Conservation (phyloP, 2,113 vertebrate genomes). For the Hystrix cristata region DNA sequence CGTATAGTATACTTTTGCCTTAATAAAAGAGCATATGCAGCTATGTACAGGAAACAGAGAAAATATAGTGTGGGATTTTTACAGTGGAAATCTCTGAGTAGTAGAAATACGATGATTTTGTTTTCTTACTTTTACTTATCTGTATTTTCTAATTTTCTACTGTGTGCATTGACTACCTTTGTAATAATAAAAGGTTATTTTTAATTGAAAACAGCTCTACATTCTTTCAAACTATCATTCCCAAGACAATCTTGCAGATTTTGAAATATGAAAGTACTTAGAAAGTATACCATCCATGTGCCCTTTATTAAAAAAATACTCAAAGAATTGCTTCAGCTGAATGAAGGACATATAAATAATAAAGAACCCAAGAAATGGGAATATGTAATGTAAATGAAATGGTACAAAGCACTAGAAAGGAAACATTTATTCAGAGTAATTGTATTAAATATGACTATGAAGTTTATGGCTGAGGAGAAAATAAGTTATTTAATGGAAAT, state of each 20-base stretch:
- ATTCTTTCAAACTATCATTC: slow-evolving; percentile 8
- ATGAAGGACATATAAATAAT: slow-evolving; percentile 34
- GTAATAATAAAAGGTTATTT: slow-evolving; percentile 41
- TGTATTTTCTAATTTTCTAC: slow-evolving; percentile 21
- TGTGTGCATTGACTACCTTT: not conserved
- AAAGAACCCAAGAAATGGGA: not conserved
- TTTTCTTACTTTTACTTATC: slow-evolving; percentile 22
- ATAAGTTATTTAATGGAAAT: slow-evolving; percentile 39
- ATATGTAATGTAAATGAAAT: not conserved
- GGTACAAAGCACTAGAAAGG: not conserved
- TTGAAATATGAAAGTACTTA: slow-evolving; percentile 58
- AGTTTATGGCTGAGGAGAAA: not conserved
- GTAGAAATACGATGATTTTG: not conserved
- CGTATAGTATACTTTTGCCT: not conserved
- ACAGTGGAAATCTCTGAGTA: not conserved
- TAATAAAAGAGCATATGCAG: not conserved
- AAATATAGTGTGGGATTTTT: not conserved
- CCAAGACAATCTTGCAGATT: slow-evolving; percentile 6
- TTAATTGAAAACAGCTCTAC: slow-evolving; percentile 36
- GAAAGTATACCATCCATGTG: not conserved
- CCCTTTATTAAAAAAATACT: slow-evolving; percentile 33
- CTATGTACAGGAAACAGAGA: not conserved
- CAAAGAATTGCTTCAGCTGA: not conserved
- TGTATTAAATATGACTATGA: not conserved
- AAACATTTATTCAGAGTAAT: slow-evolving; percentile 42